Evolutionary conservation across 2,113 vertebrate genomes (phyloP).

Genomic region (Proterorhinus semilunaris): DNA sequence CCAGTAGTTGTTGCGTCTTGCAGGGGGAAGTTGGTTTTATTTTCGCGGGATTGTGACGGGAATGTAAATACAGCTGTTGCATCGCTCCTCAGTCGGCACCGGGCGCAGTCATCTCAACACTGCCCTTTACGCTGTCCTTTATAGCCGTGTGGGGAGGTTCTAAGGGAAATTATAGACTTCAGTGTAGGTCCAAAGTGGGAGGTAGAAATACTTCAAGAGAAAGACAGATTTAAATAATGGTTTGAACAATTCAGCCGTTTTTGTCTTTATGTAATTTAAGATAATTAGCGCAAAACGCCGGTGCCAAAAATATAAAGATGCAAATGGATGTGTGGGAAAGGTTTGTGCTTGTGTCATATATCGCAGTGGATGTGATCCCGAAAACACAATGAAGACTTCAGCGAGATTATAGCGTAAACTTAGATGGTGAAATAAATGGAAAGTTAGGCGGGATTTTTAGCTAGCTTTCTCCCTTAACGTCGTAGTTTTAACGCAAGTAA

Average conservation of each 20-base stretch:
- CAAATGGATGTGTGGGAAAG: too few species aligned
- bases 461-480: too few species aligned
- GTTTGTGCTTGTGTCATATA: too few species aligned
- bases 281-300: too few species aligned
- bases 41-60: slow-evolving; percentile 40
- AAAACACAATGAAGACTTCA: too few species aligned
- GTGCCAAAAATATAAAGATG: too few species aligned
- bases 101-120: background rate
- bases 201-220: background rate
- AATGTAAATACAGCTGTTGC: slow-evolving; percentile 58
- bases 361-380: too few species aligned
- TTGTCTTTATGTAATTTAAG: background rate
- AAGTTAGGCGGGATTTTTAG: too few species aligned
- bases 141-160: background rate
- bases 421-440: too few species aligned
- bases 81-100: slow-evolving; percentile 6
- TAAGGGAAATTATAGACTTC: slow-evolving; percentile 26
- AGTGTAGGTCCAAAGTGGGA: slow-evolving; percentile 2
- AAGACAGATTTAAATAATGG: background rate
- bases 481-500: too few species aligned
- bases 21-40: slow-evolving; percentile 50
- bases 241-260: background rate
- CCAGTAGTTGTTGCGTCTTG: slow-evolving; percentile 37
- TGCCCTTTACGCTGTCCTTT: background rate
- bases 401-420: too few species aligned